Evolutionary conservation across 2,888 invertebrate genomes (phyloP), one percentile per base, ranked within the genome.

Genomic region (Oligia fasciuncula): DNA sequence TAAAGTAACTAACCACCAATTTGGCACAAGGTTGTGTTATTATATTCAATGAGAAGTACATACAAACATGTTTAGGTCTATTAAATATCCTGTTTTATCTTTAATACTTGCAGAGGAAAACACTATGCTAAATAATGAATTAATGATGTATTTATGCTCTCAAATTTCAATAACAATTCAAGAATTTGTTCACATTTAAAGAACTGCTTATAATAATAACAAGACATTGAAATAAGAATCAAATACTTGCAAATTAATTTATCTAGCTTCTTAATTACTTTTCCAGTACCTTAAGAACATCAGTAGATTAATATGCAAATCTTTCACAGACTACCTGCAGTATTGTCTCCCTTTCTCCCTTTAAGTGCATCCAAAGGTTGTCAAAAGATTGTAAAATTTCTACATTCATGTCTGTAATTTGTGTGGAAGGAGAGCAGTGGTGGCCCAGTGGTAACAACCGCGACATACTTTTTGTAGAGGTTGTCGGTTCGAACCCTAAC

Each of bases 21-120:
- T 85, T 77, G 19, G 51, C 11, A 73, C 83, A 85, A 77, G 85
- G 85, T 73, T 65, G 40, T 40, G 51, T 81, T 79, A 79, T 70
- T 66, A 66, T 35, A 43, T 80, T 73, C 62, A 84, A 63, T 80
- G 62, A 49, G 70, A 71, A 71, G 4, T 51, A 57, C 19, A 80
- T 51, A 57, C 19, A 80, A 71, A 80, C 46, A 80, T 43, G 80
- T 73, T 29, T 57, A 82, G 2, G 17, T 74, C 40, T 84, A 79
- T 70, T 70, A 66, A 70, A 80, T 84, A 70, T 84, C 85, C 85
- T 80, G 66, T 80, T 73, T 23, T 77, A 62, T 83, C 2, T 35
- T 57, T 43, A 46, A 51, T 43, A 51, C 2, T 40, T 65, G 23
- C 65, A 63, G 8, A 69, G 85, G 79, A 73, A 73, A 79, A 73